Conservation (phyloP, 2,888 invertebrate genomes). For the Acrobasis suavella region DNA sequence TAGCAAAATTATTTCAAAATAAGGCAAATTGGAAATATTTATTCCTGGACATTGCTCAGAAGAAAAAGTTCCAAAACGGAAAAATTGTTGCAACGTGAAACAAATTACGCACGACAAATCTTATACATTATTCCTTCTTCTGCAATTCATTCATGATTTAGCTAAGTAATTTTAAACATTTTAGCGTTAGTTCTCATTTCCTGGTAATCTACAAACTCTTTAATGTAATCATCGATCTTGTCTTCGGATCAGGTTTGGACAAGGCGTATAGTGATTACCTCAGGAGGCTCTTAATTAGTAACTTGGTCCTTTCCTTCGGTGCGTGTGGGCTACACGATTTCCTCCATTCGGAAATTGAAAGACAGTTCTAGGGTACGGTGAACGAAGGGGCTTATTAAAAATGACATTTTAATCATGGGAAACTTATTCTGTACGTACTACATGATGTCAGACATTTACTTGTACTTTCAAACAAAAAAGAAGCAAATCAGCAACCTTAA, state of each 20-base stretch:
- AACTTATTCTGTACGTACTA: background rate
- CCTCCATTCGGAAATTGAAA: background rate
- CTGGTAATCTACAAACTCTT: background rate
- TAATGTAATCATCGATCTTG: conserved; percentile 2
- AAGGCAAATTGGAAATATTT: no score
- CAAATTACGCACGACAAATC: background rate
- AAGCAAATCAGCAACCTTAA: no score
- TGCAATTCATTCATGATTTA: background rate
- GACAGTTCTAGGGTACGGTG: conserved; percentile 3
- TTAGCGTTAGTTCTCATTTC: background rate
- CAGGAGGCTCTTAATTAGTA: conserved; percentile 1
- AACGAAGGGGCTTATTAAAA: background rate
- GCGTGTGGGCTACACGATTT: background rate
- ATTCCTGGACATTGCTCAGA: background rate
- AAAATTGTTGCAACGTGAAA: background rate
- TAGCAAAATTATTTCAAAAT: no score
- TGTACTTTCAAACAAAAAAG: no score
- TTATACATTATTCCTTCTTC: background rate
- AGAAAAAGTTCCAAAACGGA: background rate
- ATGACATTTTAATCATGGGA: conserved; percentile 6
- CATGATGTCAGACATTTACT: no score
- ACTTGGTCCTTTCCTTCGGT: background rate
- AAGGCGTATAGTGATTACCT: background rate
- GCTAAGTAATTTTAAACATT: background rate
- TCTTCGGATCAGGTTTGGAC: background rate